Conservation (phyloP, 2,113 vertebrate genomes). For the Dipodomys ordii region DNA sequence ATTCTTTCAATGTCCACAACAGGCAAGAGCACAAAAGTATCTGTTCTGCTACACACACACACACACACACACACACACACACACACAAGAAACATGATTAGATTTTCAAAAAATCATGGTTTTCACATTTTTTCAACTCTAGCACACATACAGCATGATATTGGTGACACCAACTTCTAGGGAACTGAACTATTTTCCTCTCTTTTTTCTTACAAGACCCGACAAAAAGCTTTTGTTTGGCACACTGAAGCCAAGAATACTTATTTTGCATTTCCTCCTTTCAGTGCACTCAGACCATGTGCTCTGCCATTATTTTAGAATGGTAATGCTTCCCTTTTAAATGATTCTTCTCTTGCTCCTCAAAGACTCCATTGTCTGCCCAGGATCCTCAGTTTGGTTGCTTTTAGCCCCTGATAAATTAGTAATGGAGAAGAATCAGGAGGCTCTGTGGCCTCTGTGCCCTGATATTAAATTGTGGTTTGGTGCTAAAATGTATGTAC, state of each 20-base stretch:
- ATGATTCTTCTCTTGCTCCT: conserved; percentile 49
- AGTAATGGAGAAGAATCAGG: conserved; percentile 79
- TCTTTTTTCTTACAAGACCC: not conserved
- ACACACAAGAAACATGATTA: not conserved
- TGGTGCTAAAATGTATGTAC: conserved; percentile 74
- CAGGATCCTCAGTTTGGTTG: conserved; percentile 79
- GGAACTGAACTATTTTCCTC: conserved; percentile 48
- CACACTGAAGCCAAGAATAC: conserved; percentile 50
- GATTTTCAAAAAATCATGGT: not conserved
- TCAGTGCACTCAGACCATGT: conserved; percentile 32
- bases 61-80: no score
- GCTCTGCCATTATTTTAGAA: conserved; percentile 74
- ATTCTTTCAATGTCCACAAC: not conserved
- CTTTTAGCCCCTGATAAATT: conserved; percentile 84
- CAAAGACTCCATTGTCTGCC: conserved; percentile 82
- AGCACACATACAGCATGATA: not conserved
- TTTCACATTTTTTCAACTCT: not conserved
- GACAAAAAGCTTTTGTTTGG: conserved; percentile 67
- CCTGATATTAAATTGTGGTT: conserved; percentile 84
- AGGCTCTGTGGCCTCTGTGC: conserved; percentile 71
- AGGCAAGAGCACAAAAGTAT: not conserved
- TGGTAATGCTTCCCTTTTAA: conserved; percentile 73
- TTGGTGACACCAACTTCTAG: conserved; percentile 20
- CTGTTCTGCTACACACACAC: not conserved
- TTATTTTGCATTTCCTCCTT: conserved; percentile 54